Conservation (phyloP, 2,113 vertebrate species). For the Oncorhynchus clarkii region DNA sequence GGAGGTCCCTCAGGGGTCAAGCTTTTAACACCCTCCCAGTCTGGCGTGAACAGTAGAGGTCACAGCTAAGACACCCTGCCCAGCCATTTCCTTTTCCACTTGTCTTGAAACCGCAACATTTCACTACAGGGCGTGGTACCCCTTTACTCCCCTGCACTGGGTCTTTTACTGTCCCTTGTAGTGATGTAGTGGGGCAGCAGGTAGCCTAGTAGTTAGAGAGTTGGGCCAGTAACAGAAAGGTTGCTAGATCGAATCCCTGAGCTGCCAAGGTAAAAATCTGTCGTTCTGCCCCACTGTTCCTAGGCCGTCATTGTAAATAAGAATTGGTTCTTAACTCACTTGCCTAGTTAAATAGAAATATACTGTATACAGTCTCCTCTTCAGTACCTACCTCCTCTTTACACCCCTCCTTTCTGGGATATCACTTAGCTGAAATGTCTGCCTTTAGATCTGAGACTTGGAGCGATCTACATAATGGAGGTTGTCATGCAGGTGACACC, state of each 20-base stretch:
- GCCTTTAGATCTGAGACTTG: neutral
- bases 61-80: neutral
- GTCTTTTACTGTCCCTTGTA: neutral
- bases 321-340: too few species aligned
- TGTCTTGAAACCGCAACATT: neutral
- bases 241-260: too few species aligned
- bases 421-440: neutral
- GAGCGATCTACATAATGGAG: constrained; percentile 29
- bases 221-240: too few species aligned
- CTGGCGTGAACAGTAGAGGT: neutral
- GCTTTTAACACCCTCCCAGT: neutral
- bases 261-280: too few species aligned
- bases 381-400: neutral
- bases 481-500: constrained; percentile 38
- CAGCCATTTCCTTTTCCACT: neutral
- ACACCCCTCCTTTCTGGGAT: neutral
- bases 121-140: neutral
- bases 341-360: too few species aligned
- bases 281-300: too few species aligned
- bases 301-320: too few species aligned
- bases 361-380: neutral
- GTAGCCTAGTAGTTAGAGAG: too few species aligned
- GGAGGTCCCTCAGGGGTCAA: neutral
- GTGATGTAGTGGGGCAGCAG: neutral
- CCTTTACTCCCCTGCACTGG: neutral